phyloP scores from a whole-genome alignment of 1,140 invertebrate species.

The Ceratitis capitata region DNA sequence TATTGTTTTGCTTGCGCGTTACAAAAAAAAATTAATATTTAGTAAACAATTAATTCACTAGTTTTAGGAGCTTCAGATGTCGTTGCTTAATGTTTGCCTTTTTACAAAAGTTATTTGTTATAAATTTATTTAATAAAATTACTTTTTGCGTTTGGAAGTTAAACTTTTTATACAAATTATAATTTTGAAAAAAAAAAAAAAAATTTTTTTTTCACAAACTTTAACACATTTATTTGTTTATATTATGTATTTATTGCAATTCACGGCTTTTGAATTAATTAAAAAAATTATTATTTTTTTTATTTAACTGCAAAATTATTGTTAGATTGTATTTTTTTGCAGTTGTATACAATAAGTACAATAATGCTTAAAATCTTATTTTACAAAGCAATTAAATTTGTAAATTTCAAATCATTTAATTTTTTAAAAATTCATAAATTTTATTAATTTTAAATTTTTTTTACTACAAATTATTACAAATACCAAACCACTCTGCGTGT shows the following conservation, averaged over 20 bases:
- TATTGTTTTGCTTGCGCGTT: too few relatives aligned
- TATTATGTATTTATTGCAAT: background rate
- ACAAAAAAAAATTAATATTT: conserved; percentile 25
- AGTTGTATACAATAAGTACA: conserved; percentile 5
- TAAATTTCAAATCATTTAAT: background rate
- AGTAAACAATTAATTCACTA: background rate
- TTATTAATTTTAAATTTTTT: background rate
- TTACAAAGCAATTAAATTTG: background rate
- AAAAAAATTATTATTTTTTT: background rate
- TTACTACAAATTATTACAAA: background rate
- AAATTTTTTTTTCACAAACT: background rate
- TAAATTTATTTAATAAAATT: too few relatives aligned
- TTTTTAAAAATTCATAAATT: background rate
- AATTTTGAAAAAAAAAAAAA: background rate
- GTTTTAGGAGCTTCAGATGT: conserved; percentile 30
- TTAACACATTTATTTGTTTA: background rate
- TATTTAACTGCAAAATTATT: background rate
- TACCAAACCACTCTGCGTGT: background rate
- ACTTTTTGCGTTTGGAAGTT: too few relatives aligned
- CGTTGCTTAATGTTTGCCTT: conserved; percentile 27
- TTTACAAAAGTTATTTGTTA: background rate
- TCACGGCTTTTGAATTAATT: background rate
- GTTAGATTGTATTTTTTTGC: background rate
- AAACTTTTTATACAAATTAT: background rate
- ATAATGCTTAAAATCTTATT: background rate